Base-by-base conservation (phyloP, 1,140 invertebrate genomes). In the Ephestia elutella region DNA sequence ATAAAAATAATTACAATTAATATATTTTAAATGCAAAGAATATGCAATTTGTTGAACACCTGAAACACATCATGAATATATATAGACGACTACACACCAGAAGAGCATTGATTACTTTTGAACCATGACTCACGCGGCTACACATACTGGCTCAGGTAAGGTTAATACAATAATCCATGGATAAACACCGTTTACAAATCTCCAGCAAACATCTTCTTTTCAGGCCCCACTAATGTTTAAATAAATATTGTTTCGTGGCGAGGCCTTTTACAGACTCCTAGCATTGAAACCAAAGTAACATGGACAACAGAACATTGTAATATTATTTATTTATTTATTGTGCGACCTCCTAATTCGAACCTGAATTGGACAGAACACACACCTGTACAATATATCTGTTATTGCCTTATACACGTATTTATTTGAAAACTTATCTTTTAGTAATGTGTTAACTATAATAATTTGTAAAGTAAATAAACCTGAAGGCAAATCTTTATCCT, bases 221-320 rank as follows among this genome's bases (percentile, higher is more conserved):
- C 38, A 44, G 38, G 38, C 38, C 15, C 15, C 49, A 50, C 20
- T 50, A 53, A 53, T 53, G 15, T 53, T 53, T n/a, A 13, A 53
- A 25, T 35, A 54, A 54, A 54, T 56, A 20, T 35, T 32, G 21
- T 56, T 48, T 48, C 35, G 11, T n/a, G 21, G 48, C 35, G 13
- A 56, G 18, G 35, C 54, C 54, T 56, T 56, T 21, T 56, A 48
- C 13, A 35, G 32, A 32, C 20, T 9, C 32, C 10, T 20, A 35
- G 11, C 54, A 56, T 56, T 56, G 54, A 56, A 35, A 55, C 1
- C 30, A 19, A 55, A 55, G 51, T 21, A 54, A 54, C 2, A 49
- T 9, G 21, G 21, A 35, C 32, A 35, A 51, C 21, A 51, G 21
- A 51, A 21, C 21, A 51, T 51, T 51, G 49, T 55, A 18, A 35